Percentiles rank a stretch among this genome's conserved stretches.
Evolutionary conservation across 92 coral and sea anemone species (phyloP).

Genomic region (Chrysogorgia sp.): DNA sequence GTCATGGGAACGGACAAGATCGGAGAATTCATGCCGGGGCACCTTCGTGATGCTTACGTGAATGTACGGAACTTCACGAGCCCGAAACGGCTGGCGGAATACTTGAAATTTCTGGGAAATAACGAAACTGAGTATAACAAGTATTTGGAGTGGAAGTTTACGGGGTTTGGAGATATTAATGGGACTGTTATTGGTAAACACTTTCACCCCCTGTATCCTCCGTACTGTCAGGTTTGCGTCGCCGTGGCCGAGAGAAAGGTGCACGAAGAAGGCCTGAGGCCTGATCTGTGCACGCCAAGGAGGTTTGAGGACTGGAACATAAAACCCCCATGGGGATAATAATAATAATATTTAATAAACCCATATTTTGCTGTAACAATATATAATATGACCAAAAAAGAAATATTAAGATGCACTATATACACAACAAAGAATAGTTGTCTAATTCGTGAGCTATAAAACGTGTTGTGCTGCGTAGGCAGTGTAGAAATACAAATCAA

Average conservation of each 20-base stretch:
- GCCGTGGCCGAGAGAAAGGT: conserved; percentile 31
- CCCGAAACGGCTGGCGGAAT: conserved; percentile 46
- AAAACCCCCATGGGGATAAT: not conserved
- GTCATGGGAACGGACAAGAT: conserved; percentile 96
- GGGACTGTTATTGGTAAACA: conserved; percentile 44
- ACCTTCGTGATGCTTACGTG: conserved; percentile 60
- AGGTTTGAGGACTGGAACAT: conserved; percentile 43
- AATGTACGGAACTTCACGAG: conserved; percentile 53
- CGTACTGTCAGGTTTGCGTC: conserved; percentile 42
- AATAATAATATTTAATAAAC: too few relatives aligned
- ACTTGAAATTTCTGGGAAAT: conserved; percentile 47
- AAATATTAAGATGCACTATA: too few relatives aligned
- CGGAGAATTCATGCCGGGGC: conserved; percentile 87
- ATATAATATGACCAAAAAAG: too few relatives aligned
- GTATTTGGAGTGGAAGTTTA: conserved; percentile 54
- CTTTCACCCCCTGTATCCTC: conserved; percentile 31
- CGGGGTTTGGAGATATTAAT: conserved; percentile 52
- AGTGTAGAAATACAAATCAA: too few relatives aligned
- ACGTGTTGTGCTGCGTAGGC: too few relatives aligned
- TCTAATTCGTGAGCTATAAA: too few relatives aligned
- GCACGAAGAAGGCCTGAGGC: conserved; percentile 35
- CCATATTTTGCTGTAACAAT: too few relatives aligned
- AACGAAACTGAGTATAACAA: conserved; percentile 50
- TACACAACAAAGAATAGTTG: too few relatives aligned
- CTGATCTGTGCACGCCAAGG: conserved; percentile 17